Evolutionary conservation across 1,140 invertebrate genomes (phyloP).

Genomic region (Calephelis virginiensis): DNA sequence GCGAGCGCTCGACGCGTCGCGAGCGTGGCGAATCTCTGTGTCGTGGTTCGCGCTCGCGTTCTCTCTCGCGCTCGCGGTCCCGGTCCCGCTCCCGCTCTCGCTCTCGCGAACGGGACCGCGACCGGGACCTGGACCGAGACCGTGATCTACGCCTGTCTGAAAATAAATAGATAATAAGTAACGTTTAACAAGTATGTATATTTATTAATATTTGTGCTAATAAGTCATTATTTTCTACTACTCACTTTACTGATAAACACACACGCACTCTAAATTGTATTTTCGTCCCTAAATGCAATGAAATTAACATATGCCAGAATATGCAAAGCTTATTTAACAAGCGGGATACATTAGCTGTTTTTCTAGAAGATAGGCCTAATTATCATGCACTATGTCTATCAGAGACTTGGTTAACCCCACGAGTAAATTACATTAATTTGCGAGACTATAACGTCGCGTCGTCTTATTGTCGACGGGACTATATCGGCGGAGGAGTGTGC

Average conservation of each 20-base stretch:
- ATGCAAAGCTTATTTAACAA: too few species aligned
- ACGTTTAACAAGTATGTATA: neutral
- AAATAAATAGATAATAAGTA: neutral
- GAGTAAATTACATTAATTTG: too few species aligned
- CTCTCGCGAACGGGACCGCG: conserved; percentile 74
- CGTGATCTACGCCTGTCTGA: conserved; percentile 56
- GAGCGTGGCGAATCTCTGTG: conserved; percentile 51
- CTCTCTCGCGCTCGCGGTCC: conserved; percentile 51
- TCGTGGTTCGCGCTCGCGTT: conserved; percentile 47
- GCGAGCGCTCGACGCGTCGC: conserved; percentile 52
- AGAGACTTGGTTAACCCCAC: too few species aligned
- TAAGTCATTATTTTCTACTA: too few species aligned
- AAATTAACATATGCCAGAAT: too few species aligned
- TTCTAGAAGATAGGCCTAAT: too few species aligned
- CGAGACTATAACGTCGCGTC: neutral
- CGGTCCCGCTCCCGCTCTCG: conserved; percentile 52
- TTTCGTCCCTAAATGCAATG: too few species aligned
- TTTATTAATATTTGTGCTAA: too few species aligned
- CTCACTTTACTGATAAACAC: too few species aligned
- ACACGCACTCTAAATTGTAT: too few species aligned
- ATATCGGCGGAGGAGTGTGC: conserved; percentile 28
- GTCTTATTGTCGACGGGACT: conserved; percentile 25
- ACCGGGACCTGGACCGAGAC: conserved; percentile 78
- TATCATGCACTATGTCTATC: too few species aligned
- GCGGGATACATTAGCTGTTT: too few species aligned